These are phyloP conservation scores for Eubasilissa splendida DNA, from an alignment of 2,888 invertebrate genomes.

Conservation along the genomic window DNA sequence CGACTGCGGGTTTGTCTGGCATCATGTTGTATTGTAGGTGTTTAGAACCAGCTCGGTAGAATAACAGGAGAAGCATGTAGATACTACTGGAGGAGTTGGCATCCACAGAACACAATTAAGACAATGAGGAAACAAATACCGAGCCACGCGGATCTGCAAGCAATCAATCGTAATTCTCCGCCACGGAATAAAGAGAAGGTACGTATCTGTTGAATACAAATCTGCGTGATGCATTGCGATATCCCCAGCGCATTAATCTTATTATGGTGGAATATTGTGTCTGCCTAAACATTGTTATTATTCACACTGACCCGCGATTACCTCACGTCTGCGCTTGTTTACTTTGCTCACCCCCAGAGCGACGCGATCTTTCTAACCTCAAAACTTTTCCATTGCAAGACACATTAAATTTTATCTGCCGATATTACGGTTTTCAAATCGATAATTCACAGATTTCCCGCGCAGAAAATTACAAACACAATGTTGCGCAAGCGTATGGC, in stretches of 20 bases:
- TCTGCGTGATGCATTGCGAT: constrained; percentile 28
- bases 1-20: no score
- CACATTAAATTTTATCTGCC: constrained; percentile 24
- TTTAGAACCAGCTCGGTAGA: no score
- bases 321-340: constrained; percentile 36
- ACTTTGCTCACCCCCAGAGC: constrained; percentile 19
- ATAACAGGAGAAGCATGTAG: no score
- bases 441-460: constrained; percentile 35
- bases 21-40: no score
- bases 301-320: constrained; percentile 46
- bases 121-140: constrained; percentile 31
- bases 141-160: constrained; percentile 28
- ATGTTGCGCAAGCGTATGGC: constrained; percentile 9
- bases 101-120: not conserved
- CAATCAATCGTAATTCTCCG: constrained; percentile 25
- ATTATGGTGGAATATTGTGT: constrained; percentile 18
- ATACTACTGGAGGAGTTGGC: no score
- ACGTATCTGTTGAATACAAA: not conserved
- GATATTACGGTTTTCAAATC: constrained; percentile 32
- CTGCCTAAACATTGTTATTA: constrained; percentile 55
- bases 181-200: constrained; percentile 5
- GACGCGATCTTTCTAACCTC: constrained; percentile 37
- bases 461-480: constrained; percentile 19
- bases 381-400: constrained; percentile 26
- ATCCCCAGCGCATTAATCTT: constrained; percentile 37